Base-by-base conservation (phyloP, 1,140 invertebrate genomes). In the Propsilocerus akamusi region DNA sequence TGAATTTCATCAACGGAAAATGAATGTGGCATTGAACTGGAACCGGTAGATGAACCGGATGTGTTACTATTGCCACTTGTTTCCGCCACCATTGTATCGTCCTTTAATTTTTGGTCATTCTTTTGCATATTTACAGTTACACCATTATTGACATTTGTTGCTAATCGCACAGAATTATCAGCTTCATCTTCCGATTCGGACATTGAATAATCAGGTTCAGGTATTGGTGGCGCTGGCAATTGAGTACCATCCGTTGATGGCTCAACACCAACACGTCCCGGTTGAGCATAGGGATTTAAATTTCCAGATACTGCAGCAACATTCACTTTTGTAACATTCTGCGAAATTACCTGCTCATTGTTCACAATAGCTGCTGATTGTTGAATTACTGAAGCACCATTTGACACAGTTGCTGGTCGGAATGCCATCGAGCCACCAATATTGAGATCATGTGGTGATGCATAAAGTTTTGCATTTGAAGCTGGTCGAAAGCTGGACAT, bases 1-100 rank as follows among this genome's bases (percentile, higher is more conserved):
- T 87, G 84, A 47, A 90, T 88, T 64, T 90, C 86, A 58, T 88
- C 84, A 34, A 87, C 84, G 49, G 81, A 86, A 64, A 89, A 82
- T 28, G 83, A 86, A 59, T 87, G 85, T 28, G 83, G 80, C 59
- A 88, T 72, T 4, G 81, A 83, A 46, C 78, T 74, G 22, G 81
- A 84, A 3, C 79, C 78, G 2, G 76, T 77, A 49, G 77, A 80
- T 58, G 75, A 77, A 20, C 5, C 14, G 10, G 14, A 78, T 26
- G 76, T 71, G 57, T 78, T 77, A 62, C 76, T 78, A 56, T 79
- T 78, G 54, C 75, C 76, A 59, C 76, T 78, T 52, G 75, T 78
- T 58, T 78, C 77, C 1, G 71, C 63, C 25, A 63, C 63, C 30
- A 30, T 54, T 53, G 46, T 54, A 46, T 26, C 47, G 26, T 20